Evolutionary conservation across 2,888 invertebrate species (phyloP).

Genomic region (Elmis aenea): DNA sequence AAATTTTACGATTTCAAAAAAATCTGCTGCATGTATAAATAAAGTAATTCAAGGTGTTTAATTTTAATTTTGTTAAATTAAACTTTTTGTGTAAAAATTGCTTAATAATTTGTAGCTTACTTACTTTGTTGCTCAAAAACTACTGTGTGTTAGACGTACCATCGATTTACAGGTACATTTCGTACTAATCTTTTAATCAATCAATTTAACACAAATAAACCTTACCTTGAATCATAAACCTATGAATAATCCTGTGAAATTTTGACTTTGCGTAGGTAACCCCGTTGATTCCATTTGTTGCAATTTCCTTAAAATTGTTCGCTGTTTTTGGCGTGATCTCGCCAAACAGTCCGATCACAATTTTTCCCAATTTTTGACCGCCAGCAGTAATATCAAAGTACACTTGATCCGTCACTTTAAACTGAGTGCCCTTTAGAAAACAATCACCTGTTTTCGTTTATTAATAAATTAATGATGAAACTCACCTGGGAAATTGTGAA

Average conservation of each 20-base stretch:
- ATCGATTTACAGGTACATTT: too few species aligned
- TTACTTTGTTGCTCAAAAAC: too few species aligned
- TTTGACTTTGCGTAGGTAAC: slow-evolving; percentile 71
- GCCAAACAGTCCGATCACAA: slow-evolving; percentile 86
- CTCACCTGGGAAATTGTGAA: too few species aligned
- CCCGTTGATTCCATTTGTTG: slow-evolving; percentile 69
- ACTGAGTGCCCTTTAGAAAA: slow-evolving; percentile 54
- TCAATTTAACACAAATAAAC: too few species aligned
- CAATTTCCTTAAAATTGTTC: slow-evolving; percentile 79
- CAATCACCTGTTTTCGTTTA: too few species aligned
- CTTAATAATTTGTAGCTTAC: not conserved
- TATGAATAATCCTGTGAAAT: slow-evolving; percentile 81
- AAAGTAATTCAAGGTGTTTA: too few species aligned
- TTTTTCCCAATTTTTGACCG: slow-evolving; percentile 65
- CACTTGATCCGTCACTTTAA: slow-evolving; percentile 73
- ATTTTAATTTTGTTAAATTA: too few species aligned
- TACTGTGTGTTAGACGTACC: too few species aligned
- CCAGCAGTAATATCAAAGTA: slow-evolving; percentile 76
- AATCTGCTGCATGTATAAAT: too few species aligned
- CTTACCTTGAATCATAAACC: slow-evolving; percentile 89
- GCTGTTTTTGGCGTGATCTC: slow-evolving; percentile 80
- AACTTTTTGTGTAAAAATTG: slow-evolving; percentile 3
- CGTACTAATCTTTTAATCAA: too few species aligned
- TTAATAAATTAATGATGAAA: slow-evolving; percentile 3
- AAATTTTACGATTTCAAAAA: too few species aligned